These are phyloP conservation scores for Eupithecia subfuscata DNA, from an alignment of 2,888 invertebrate genomes.

Conservation along the genomic window DNA sequence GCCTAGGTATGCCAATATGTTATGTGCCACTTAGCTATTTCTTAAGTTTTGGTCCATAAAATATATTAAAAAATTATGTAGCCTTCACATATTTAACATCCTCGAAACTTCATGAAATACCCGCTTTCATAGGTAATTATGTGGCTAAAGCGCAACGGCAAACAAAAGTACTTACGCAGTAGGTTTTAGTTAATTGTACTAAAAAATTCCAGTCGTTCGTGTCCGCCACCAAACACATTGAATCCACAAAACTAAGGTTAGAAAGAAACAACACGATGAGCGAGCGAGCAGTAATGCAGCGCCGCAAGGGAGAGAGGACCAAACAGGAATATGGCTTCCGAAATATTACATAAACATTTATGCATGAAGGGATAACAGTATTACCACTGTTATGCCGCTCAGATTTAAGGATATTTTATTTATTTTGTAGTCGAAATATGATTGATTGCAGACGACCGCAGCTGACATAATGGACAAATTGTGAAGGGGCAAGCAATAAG, in stretches of 20 bases:
- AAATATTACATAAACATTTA: slow-evolving; percentile 81
- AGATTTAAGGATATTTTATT: slow-evolving; percentile 70
- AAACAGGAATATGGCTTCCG: slow-evolving; percentile 67
- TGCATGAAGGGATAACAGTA: slow-evolving; percentile 80
- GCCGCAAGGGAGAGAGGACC: slow-evolving; percentile 57
- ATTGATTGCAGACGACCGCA: slow-evolving; percentile 56
- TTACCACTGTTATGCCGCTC: slow-evolving; percentile 65
- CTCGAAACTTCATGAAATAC: neutral
- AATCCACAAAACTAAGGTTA: slow-evolving; percentile 46
- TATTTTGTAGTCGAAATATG: slow-evolving; percentile 57
- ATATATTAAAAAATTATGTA: neutral
- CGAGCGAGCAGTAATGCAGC: slow-evolving; percentile 53
- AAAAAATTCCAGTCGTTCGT: slow-evolving; percentile 22
- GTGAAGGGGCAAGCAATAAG: slow-evolving; percentile 62
- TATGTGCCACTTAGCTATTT: too few species aligned
- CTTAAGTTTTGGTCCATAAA: neutral
- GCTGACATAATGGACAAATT: slow-evolving; percentile 66
- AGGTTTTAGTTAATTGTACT: slow-evolving; percentile 9
- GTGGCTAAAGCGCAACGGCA: neutral
- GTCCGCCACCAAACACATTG: slow-evolving; percentile 18
- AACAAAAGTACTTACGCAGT: neutral
- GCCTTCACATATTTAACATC: neutral
- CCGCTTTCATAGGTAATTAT: neutral
- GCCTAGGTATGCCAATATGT: too few species aligned
- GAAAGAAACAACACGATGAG: slow-evolving; percentile 62